phyloP scores from a whole-genome alignment of 2,113 vertebrate species.

The Cyanoderma ruficeps region DNA sequence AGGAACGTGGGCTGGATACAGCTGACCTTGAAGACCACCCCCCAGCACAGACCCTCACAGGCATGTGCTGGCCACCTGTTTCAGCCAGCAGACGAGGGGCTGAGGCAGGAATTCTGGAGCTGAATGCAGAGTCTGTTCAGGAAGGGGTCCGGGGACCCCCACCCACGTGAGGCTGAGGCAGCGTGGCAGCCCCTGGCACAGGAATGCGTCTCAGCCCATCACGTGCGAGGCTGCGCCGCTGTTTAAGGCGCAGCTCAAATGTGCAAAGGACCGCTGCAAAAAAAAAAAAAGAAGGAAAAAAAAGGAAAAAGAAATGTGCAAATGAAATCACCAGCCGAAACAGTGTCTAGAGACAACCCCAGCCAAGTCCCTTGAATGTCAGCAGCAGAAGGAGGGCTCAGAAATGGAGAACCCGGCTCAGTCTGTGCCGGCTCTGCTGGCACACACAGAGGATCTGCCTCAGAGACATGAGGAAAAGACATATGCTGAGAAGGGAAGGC shows the following conservation, averaged over 20 bases:
- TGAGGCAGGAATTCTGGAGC: constrained; percentile 23
- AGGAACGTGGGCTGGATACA: not conserved
- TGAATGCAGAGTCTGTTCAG: constrained; percentile 37
- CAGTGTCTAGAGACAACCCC: constrained; percentile 6
- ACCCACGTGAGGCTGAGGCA: not conserved
- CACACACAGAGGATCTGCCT: constrained; percentile 3
- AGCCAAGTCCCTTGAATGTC: constrained; percentile 38
- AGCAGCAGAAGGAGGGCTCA: constrained; percentile 35
- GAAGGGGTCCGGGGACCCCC: not conserved
- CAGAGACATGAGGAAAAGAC: constrained; percentile 35
- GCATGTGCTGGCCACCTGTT: constrained; percentile 57
- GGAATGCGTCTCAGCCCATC: not conserved
- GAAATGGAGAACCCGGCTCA: not conserved
- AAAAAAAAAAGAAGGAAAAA: no score
- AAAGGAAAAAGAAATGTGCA: not conserved
- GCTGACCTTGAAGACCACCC: constrained; percentile 20
- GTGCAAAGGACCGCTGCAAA: not conserved
- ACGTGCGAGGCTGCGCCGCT: not conserved
- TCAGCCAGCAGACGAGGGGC: not conserved
- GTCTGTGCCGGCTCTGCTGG: constrained; percentile 26
- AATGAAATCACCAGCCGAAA: constrained; percentile 21
- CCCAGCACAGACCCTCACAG: not conserved
- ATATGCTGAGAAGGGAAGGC: constrained; percentile 44
- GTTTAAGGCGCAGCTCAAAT: not conserved
- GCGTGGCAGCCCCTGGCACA: not conserved